phyloP scores from a whole-genome alignment of 2,888 invertebrate genomes.

The Sinotaia quadrata region DNA sequence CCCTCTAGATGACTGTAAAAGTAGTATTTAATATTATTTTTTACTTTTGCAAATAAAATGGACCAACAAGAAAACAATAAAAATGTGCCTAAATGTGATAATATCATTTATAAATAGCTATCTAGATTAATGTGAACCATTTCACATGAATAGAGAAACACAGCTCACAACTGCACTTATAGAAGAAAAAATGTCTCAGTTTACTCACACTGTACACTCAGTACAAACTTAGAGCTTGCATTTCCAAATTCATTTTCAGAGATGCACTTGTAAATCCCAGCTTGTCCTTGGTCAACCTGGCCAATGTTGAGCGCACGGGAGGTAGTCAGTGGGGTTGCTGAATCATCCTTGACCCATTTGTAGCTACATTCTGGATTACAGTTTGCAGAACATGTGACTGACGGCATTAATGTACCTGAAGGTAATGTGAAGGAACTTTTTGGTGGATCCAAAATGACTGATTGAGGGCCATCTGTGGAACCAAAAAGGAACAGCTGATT shows the following conservation, averaged over 20 bases:
- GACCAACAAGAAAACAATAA: no score
- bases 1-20: no score
- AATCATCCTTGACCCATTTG: constrained; percentile 26
- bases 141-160: no score
- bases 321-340: neutral
- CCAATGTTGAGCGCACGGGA: constrained; percentile 8
- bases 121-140: no score
- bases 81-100: no score
- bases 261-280: constrained; percentile 21
- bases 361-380: constrained; percentile 26
- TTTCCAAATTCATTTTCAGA: constrained; percentile 5
- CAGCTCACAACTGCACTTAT: no score
- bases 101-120: no score
- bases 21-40: no score
- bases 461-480: constrained; percentile 18
- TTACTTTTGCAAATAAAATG: no score
- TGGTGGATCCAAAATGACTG: constrained; percentile 7
- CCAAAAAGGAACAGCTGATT: no score
- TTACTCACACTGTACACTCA: constrained; percentile 16
- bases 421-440: neutral
- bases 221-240: constrained; percentile 16
- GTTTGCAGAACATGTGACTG: constrained; percentile 22
- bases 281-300: neutral
- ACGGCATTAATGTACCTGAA: constrained; percentile 1
- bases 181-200: no score